Conservation (phyloP, 2,888 invertebrate species). For the Apomyelois bistriatella region DNA sequence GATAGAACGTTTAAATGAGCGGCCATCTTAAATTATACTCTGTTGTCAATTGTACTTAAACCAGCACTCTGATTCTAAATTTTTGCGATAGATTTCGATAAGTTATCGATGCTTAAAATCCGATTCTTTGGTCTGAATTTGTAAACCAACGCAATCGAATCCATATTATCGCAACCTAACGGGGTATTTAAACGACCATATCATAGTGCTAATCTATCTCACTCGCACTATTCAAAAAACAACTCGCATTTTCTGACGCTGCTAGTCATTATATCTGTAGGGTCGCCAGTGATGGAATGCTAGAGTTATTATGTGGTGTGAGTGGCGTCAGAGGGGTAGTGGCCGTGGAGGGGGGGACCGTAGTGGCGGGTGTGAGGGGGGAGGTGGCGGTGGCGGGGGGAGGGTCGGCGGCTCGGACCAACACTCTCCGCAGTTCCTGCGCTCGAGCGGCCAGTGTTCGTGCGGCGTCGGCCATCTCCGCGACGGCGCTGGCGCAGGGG, state of each 20-base stretch:
- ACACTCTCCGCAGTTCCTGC: slow-evolving; percentile 86
- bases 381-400: slow-evolving; percentile 44
- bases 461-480: slow-evolving; percentile 96
- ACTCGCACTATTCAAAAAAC: background rate
- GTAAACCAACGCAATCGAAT: background rate
- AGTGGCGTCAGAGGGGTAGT: slow-evolving; percentile 59
- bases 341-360: slow-evolving; percentile 55
- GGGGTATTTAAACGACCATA: background rate
- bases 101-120: too few species aligned
- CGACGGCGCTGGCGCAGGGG: slow-evolving; percentile 93
- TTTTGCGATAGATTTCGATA: too few species aligned
- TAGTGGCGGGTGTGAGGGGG: slow-evolving; percentile 51
- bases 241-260: slow-evolving; percentile 13
- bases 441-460: slow-evolving; percentile 92
- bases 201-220: background rate
- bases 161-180: background rate
- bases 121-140: too few species aligned
- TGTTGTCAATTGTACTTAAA: too few species aligned
- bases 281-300: slow-evolving; percentile 51
- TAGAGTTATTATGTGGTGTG: slow-evolving; percentile 49
- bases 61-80: too few species aligned
- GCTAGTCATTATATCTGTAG: slow-evolving; percentile 50
- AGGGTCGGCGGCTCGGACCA: slow-evolving; percentile 84
- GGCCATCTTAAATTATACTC: too few species aligned
- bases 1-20: too few species aligned